A percentile compares a stretch with the other conserved stretches of the same genome.
Evolutionary conservation across 2,113 vertebrate genomes (phyloP).

Genomic region (Melanostigma gelatinosum): DNA sequence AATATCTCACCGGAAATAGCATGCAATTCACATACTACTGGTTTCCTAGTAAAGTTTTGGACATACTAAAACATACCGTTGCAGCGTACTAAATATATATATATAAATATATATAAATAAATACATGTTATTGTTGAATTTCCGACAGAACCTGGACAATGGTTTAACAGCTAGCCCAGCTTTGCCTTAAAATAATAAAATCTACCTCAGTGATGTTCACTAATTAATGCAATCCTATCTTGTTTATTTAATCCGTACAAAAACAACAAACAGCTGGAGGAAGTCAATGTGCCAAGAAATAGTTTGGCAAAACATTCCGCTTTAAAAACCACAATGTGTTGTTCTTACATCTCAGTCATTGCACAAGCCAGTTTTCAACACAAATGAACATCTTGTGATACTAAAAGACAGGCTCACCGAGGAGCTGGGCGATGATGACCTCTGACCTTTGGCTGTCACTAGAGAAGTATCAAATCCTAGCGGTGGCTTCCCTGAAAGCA

Average conservation of each 20-base stretch:
- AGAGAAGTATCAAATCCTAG: slow-evolving; percentile 68
- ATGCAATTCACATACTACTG: too few species aligned
- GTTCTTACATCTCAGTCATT: neutral
- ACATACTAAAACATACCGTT: too few species aligned
- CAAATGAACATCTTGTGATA: neutral
- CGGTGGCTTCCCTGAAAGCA: slow-evolving; percentile 76
- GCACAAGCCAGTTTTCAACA: neutral
- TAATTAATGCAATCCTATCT: neutral
- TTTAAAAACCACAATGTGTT: too few species aligned
- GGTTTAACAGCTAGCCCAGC: neutral
- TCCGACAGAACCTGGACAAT: neutral
- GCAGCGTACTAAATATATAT: too few species aligned
- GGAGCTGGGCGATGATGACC: slow-evolving; percentile 70
- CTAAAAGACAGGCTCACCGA: slow-evolving; percentile 66
- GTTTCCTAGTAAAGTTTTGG: too few species aligned
- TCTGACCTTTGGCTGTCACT: slow-evolving; percentile 68
- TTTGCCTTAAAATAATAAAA: neutral
- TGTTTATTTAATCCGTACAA: neutral
- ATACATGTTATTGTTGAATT: too few species aligned
- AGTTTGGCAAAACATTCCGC: neutral
- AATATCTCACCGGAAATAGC: too few species aligned
- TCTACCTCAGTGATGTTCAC: neutral
- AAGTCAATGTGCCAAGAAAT: too few species aligned
- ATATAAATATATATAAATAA: too few species aligned
- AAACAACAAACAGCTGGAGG: neutral